Base-by-base conservation (phyloP, 2,888 invertebrate species). In the Leptinotarsa rubiginosa region DNA sequence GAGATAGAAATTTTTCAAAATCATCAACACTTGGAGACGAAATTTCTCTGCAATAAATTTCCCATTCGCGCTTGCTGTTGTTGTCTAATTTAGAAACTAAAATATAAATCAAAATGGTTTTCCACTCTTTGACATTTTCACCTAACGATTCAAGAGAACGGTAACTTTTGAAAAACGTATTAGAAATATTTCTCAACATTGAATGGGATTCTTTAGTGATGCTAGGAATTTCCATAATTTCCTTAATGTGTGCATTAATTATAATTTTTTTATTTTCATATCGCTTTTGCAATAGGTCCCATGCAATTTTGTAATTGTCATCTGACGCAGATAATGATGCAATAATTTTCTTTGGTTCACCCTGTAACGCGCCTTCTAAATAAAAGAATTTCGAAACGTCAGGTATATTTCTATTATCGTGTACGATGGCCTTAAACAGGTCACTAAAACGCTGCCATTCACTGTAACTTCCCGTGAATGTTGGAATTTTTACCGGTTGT, bases 361-460 rank as follows among this genome's bases (percentile, higher is more conserved):
- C 70, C 47, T 72, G 56, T 70, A 70, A 64, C 18, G 62, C 56
- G 50, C 25, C 25, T 72, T 75, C 50, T 62, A 72, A 68, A 65
- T 75, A 75, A 54, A 73, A 68, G 22, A 75, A 75, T 49, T 69
- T 75, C 31, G 66, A 59, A 18, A 66, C 54, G 41, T 75, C 54
- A 47, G 31, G 18, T 20, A 65, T 31, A 25, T 31, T 64, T 50
- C 49, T 18, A 52, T 65, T 70, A 70, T 74, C 65, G 41, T 74
- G 73, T 65, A 74, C 59, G 4, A 74, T 52, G 12, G 66, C 52
- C 25, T 50, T 25, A 62, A 74, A 74, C 41, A 69, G 20, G 47
- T 74, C 65, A 49, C 56, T 47, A 59, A 74, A 74, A 7, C 52
- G 47, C 50, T 64, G 52, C 71, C 74, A 74, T 56, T 73, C 68